Base-by-base conservation (phyloP, 53 echinoderm and acorn worm genomes). In the Mesocentrotus franciscanus region DNA sequence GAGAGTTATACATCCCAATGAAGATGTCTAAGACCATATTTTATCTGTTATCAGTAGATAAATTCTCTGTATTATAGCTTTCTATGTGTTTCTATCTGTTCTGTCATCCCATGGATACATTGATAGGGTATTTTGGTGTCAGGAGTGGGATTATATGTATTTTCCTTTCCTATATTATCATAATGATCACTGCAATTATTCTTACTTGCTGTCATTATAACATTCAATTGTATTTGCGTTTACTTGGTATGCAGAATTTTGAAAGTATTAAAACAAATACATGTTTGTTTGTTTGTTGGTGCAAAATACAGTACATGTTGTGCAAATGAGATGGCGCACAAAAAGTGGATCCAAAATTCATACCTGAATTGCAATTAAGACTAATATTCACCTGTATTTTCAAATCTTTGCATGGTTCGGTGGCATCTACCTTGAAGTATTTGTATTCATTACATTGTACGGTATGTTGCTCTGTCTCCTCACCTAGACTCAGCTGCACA, bases 391-490 rank as follows among this genome's bases (percentile, higher is more conserved):
- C 98, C 94, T 93, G 94, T 35, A 98, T 94, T 56, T 68, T 81
- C 1, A 98, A 78, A 81, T 98, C 98, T 20, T 92, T 79, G 90
- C 98, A 98, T 24, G 98, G 96, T 72, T 98, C 97, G 0, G 95
- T 96, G 8, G 97, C 94, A 20, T 98, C 97, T 24, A 98, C 97
- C 10, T 58, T 15, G 85, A 95, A 98, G 92, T 98, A 98, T 90
- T 61, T 95, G 81, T 94, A 97, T 42, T 96, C 78, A 26, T 95
- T 91, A 66, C 98, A 98, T 26, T 36, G 76, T 8, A 97, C 95
- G 10, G 89, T 78, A 59, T 97, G 92, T 22, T 89, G 17, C n/a
- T 94, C 60, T 24, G 56, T 89, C n/a, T 93, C 90, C 55, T 89
- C 92, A 11, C 95, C 97, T 57, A 98, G 90, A 17, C 89, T 96